These are phyloP conservation scores for Neofelis nebulosa DNA, from an alignment of 2,113 vertebrate species.

Conservation along the genomic window DNA sequence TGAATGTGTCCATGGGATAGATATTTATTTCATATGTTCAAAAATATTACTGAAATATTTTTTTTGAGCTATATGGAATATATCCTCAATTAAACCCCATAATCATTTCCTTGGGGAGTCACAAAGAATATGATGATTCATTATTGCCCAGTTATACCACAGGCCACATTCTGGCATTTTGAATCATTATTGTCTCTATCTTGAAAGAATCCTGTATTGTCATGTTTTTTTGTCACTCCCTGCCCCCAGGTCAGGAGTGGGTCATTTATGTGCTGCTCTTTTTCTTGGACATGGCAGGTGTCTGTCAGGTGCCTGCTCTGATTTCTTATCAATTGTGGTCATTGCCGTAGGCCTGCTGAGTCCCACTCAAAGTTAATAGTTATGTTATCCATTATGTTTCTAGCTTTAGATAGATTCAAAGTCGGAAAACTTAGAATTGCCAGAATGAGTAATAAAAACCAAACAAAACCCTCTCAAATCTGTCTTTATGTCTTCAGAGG, in stretches of 20 bases:
- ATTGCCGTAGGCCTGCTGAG: neutral
- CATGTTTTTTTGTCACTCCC: neutral
- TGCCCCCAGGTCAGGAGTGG: neutral
- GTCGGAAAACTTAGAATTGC: conserved; percentile 8
- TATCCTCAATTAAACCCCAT: neutral
- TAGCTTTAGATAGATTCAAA: neutral
- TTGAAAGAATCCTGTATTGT: neutral
- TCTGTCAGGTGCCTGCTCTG: neutral
- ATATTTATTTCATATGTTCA: conserved; percentile 24
- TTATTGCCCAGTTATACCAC: neutral
- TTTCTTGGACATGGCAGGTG: neutral
- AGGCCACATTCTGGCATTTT: neutral
- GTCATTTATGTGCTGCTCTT: neutral
- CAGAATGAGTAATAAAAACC: neutral
- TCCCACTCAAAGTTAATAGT: neutral
- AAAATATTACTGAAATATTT: neutral
- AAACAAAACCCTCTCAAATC: neutral
- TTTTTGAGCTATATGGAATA: neutral
- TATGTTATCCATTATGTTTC: neutral
- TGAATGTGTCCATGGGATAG: neutral
- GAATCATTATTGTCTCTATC: neutral
- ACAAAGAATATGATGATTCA: neutral
- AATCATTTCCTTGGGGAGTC: neutral
- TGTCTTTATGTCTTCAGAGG: neutral
- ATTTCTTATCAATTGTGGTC: neutral